Evolutionary conservation across 2,888 invertebrate genomes (phyloP).

Genomic region (Mesochorus sp.): DNA sequence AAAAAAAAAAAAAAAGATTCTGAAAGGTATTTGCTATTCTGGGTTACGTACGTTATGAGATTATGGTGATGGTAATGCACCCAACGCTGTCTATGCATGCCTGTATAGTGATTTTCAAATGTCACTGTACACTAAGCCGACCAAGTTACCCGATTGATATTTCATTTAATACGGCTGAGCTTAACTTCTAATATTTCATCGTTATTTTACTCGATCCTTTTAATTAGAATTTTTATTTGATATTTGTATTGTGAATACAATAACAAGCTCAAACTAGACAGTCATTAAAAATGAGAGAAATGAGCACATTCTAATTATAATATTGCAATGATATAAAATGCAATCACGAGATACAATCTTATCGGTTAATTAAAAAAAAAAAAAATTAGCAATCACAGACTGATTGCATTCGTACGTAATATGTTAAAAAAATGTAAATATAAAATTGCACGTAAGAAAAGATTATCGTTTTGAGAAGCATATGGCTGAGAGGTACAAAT

Average conservation of each 20-base stretch:
- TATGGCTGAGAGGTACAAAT: not conserved
- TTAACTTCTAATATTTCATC: conserved; percentile 39
- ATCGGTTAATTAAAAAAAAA: not conserved
- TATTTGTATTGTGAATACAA: too few species aligned
- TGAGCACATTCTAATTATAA: too few species aligned
- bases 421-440: not conserved
- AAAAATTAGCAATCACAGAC: not conserved
- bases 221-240: too few species aligned
- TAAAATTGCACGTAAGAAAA: not conserved
- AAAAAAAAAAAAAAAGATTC: too few species aligned
- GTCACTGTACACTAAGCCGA: conserved; percentile 17
- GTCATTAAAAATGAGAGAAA: too few species aligned
- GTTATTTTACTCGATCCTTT: too few species aligned
- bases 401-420: not conserved
- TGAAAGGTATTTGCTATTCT: not conserved
- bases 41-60: not conserved
- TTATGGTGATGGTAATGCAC: not conserved
- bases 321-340: not conserved
- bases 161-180: conserved; percentile 7
- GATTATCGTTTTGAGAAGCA: not conserved
- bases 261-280: too few species aligned
- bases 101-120: too few species aligned
- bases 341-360: not conserved
- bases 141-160: conserved; percentile 35
- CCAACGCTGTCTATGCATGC: not conserved